phyloP scores from a whole-genome alignment of 2,888 invertebrate species.

The Hoplodrina ambigua region DNA sequence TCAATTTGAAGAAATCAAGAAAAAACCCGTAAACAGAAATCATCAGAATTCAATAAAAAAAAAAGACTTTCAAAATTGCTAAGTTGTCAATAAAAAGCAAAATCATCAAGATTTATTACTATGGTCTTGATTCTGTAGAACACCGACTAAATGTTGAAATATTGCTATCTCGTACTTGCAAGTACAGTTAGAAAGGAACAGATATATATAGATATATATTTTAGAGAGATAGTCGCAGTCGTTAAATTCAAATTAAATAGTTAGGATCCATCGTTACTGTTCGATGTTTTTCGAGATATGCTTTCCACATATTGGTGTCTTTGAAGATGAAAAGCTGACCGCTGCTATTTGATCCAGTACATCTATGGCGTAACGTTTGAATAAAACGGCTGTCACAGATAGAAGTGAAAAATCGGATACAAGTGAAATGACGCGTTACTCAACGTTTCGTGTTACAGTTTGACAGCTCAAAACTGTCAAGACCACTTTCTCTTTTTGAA shows the following conservation, averaged over 20 bases:
- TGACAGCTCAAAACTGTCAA: background rate
- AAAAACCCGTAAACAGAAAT: constrained; percentile 10
- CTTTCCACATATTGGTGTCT: too few relatives aligned
- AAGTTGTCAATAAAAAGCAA: too few relatives aligned
- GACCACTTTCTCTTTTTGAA: background rate
- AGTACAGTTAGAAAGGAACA: background rate
- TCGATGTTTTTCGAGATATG: background rate
- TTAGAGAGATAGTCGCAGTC: background rate
- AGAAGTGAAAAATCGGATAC: too few relatives aligned
- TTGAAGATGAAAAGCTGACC: too few relatives aligned
- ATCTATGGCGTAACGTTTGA: too few relatives aligned
- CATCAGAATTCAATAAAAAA: background rate
- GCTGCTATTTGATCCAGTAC: too few relatives aligned
- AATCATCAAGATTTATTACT: constrained; percentile 1
- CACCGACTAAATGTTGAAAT: background rate
- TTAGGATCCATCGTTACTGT: background rate
- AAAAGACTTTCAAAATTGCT: too few relatives aligned
- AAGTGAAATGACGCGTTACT: background rate
- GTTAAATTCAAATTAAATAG: background rate
- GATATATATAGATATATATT: background rate
- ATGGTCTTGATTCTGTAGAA: background rate
- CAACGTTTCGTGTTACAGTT: background rate
- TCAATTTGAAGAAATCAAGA: background rate
- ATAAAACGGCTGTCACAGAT: too few relatives aligned
- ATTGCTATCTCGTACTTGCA: background rate